A percentile compares a stretch with the other conserved stretches of the same genome.
phyloP scores from a whole-genome alignment of 2,888 invertebrate species.

The Dryocosmus kuriphilus region DNA sequence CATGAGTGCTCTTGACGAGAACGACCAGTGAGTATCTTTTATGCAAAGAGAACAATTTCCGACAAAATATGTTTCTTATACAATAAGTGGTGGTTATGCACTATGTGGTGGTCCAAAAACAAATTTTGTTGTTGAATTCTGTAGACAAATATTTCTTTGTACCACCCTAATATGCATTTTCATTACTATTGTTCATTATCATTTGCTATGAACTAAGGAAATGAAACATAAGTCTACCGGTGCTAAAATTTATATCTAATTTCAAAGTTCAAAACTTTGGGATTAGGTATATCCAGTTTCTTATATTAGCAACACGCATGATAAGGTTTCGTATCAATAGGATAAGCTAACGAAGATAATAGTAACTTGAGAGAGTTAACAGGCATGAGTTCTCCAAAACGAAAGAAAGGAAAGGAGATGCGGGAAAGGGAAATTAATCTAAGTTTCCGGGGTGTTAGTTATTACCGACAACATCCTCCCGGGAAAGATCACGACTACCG shows the following conservation, averaged over 20 bases:
- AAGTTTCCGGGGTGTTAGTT: slow-evolving; percentile 30
- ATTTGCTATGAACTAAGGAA: too few relatives aligned
- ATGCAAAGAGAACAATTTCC: not conserved
- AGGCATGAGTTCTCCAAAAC: not conserved
- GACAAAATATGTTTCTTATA: not conserved
- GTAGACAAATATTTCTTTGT: too few relatives aligned
- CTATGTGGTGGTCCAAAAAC: too few relatives aligned
- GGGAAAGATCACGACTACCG: slow-evolving; percentile 24
- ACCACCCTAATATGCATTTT: too few relatives aligned
- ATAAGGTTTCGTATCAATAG: slow-evolving; percentile 5
- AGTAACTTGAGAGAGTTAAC: slow-evolving; percentile 16
- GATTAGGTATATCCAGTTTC: slow-evolving; percentile 24
- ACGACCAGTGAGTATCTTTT: too few relatives aligned
- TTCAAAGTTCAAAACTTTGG: slow-evolving; percentile 31
- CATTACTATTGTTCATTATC: too few relatives aligned
- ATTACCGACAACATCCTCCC: slow-evolving; percentile 27
- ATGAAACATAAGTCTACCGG: too few relatives aligned
- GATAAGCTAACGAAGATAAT: not conserved
- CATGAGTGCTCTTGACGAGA: slow-evolving; percentile 1
- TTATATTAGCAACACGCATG: slow-evolving; percentile 24
- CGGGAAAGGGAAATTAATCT: slow-evolving; percentile 31
- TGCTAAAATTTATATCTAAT: slow-evolving; percentile 14
- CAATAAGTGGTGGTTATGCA: too few relatives aligned
- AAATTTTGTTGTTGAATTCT: too few relatives aligned
- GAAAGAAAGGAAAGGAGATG: slow-evolving; percentile 13